Evolutionary conservation across 1,140 invertebrate species (phyloP).

Genomic region (Frieseomelitta varia): DNA sequence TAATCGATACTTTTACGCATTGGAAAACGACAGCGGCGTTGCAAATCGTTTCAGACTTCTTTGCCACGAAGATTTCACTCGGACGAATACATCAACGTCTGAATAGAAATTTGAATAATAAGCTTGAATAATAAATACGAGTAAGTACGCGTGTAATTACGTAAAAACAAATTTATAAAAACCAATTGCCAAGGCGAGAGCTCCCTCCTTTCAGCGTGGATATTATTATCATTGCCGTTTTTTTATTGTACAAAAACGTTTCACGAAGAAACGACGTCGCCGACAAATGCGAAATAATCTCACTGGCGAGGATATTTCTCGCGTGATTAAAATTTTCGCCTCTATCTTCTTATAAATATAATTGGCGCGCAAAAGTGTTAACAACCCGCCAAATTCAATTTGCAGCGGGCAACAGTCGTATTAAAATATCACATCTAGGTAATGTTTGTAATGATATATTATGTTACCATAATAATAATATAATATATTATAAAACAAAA

Average conservation of each 20-base stretch:
- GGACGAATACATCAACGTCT: background rate
- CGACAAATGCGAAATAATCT: too few species aligned
- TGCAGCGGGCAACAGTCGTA: too few species aligned
- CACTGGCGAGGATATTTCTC: too few species aligned
- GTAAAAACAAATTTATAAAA: background rate
- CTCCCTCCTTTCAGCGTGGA: background rate
- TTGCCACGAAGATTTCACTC: background rate
- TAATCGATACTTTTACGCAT: background rate
- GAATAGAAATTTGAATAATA: background rate
- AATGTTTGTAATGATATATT: too few species aligned
- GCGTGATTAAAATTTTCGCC: too few species aligned
- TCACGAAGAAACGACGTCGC: too few species aligned
- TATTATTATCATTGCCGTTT: background rate
- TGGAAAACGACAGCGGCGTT: background rate
- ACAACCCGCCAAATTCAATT: too few species aligned
- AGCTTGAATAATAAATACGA: conserved; percentile 5
- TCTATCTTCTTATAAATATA: too few species aligned
- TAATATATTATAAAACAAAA: too few species aligned
- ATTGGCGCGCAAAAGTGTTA: too few species aligned
- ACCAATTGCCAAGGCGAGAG: background rate
- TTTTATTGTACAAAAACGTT: background rate
- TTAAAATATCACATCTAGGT: too few species aligned
- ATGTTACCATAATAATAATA: too few species aligned
- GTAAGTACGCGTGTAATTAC: background rate
- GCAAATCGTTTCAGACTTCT: conserved; percentile 1